Base-by-base conservation (phyloP, 2,888 invertebrate genomes). In the Microplitis manilae region DNA sequence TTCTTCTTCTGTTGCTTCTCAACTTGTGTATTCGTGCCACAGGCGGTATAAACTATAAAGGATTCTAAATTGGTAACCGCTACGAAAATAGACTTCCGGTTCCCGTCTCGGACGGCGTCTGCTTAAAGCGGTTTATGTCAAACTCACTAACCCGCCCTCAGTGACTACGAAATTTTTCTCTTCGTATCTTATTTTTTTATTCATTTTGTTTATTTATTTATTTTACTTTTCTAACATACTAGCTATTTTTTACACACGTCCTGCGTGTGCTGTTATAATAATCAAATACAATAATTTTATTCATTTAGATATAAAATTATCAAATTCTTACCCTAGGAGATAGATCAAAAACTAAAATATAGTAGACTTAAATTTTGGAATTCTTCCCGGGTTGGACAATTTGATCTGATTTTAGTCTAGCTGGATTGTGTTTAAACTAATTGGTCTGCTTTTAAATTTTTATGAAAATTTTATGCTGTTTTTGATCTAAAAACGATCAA, bases 11-110 rank as follows among this genome's bases (percentile, higher is more conserved):
- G 50, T 50, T 50, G 50, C 50, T 50, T 50, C 50, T 50, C 13
- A 13, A 50, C 69, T 50, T 9, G 65, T 60, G 61, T 77, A 70
- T 77, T 73, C 59, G 79, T 71, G 73, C 72, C 73, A 68, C 67
- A 72, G 77, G 77, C 81, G 81, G 83, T 86, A 84, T 87, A 83
- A 85, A 89, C 88, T 89, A 88, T 88, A 87, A 88, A 89, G 89
- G 86, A 86, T 88, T 89, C 88, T 89, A 89, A 89, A 87, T 89
- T 84, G 83, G 89, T 90, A 83, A 85, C 82, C 83, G 73, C 80
- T 83, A 89, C 89, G 84, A 88, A 90, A 90, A 89, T 90, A 90
- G 89, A 89, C 89, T 89, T 90, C 90, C 90, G 90, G 89, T 89
- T 90, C 87, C 89, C 89, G 89, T 89, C 89, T 89, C 87, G 84